Conservation (phyloP, 2,113 vertebrate genomes). For the Oreochromis niloticus region DNA sequence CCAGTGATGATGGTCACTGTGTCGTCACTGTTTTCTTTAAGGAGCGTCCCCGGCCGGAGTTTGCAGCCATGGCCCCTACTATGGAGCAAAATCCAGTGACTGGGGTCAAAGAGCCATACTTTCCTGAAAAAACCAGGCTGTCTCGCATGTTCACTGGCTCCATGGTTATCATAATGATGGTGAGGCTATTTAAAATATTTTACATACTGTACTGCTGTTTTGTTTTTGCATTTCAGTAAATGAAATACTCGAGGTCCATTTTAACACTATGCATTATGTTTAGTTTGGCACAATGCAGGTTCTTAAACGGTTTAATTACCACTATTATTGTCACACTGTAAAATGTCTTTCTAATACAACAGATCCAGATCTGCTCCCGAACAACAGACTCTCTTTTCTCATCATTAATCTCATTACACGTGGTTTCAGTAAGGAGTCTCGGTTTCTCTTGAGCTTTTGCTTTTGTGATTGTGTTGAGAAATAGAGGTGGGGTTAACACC, state of each 20-base stretch:
- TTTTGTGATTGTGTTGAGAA: neutral
- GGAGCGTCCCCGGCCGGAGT: constrained; percentile 74
- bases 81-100: constrained; percentile 79
- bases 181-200: constrained; percentile 36
- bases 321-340: neutral
- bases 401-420: neutral
- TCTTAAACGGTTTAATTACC: neutral
- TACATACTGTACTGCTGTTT: neutral
- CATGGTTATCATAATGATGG: constrained; percentile 79
- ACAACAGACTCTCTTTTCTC: neutral
- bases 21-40: neutral
- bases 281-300: rapidly evolving
- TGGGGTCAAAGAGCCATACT: constrained; percentile 77
- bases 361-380: neutral
- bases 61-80: constrained; percentile 70
- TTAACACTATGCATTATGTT: neutral
- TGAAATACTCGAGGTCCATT: neutral
- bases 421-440: neutral
- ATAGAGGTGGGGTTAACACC: neutral
- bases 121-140: constrained; percentile 63
- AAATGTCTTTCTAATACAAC: neutral
- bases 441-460: neutral
- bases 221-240: neutral
- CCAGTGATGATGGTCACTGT: neutral
- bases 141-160: constrained; percentile 75